Evolutionary conservation across 1,140 invertebrate genomes (phyloP).

Genomic region (Drosophila burlai): DNA sequence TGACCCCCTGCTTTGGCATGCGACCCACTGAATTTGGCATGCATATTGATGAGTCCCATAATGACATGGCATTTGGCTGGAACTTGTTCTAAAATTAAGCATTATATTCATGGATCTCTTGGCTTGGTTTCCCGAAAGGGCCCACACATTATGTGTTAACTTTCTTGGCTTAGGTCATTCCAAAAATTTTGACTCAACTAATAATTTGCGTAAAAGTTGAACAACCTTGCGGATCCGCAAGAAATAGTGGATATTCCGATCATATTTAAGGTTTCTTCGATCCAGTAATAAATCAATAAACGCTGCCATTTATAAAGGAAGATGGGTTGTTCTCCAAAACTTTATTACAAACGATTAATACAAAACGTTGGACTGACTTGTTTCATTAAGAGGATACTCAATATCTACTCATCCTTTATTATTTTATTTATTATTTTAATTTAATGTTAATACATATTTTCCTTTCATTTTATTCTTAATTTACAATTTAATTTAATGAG

Average conservation of each 20-base stretch:
- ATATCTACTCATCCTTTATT: background rate
- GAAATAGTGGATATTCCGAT: background rate
- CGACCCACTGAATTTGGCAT: conserved; percentile 31
- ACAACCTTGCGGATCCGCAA: background rate
- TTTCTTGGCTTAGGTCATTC: background rate
- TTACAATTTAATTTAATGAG: conserved; percentile 6
- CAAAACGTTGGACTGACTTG: background rate
- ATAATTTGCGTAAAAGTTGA: conserved; percentile 7
- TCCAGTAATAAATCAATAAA: background rate
- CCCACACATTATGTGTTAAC: background rate
- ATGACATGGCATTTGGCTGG: background rate
- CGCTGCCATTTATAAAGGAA: background rate
- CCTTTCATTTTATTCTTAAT: background rate
- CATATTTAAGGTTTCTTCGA: background rate
- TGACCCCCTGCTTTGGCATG: conserved; percentile 12
- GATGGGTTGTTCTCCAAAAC: background rate
- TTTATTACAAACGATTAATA: background rate
- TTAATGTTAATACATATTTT: background rate
- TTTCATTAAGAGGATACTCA: background rate
- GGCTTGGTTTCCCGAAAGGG: background rate
- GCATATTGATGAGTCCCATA: conserved; percentile 29
- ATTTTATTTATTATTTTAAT: background rate
- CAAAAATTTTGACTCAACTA: conserved; percentile 1
- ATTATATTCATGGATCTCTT: background rate
- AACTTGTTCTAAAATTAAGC: background rate